A percentile compares a stretch with the other conserved stretches of the same genome.
These are phyloP conservation scores for Ectemnius continuus DNA, from an alignment of 2,888 invertebrate species.

Conservation along the genomic window DNA sequence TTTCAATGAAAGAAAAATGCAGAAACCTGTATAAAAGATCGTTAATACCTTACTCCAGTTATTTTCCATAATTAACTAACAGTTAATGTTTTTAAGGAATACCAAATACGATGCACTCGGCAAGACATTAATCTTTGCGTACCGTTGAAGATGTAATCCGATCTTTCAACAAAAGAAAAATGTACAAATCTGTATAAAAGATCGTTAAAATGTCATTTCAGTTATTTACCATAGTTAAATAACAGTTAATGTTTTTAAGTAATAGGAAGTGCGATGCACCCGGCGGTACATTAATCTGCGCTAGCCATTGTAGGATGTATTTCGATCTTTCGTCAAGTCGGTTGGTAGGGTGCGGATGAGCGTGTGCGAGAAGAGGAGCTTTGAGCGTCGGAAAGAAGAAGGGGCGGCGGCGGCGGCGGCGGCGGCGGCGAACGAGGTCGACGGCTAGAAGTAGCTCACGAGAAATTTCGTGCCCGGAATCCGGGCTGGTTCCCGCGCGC, in stretches of 20 bases:
- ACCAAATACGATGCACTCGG: neutral
- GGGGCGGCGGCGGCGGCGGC: too few relatives aligned
- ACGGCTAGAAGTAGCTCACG: slow-evolving; percentile 48
- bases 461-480: slow-evolving; percentile 66
- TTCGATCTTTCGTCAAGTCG: slow-evolving; percentile 17
- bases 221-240: too few relatives aligned
- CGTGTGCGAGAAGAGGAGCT: slow-evolving; percentile 27
- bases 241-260: too few relatives aligned
- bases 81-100: neutral
- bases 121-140: neutral
- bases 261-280: neutral
- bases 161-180: neutral
- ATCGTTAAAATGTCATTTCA: too few relatives aligned
- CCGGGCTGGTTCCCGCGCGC: slow-evolving; percentile 63
- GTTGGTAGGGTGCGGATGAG: too few relatives aligned
- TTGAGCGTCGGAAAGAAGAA: neutral
- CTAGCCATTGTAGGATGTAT: neutral
- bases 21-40: too few relatives aligned
- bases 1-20: too few relatives aligned
- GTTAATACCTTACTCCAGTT: too few relatives aligned
- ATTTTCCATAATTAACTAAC: too few relatives aligned
- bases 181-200: too few relatives aligned
- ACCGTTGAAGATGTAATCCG: neutral
- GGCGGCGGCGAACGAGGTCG: slow-evolving; percentile 41
- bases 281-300: neutral